Percentiles rank a stretch among this genome's conserved stretches.
These are phyloP conservation scores for Diorhabda sublineata DNA, from an alignment of 1,140 invertebrate species.

Conservation along the genomic window DNA sequence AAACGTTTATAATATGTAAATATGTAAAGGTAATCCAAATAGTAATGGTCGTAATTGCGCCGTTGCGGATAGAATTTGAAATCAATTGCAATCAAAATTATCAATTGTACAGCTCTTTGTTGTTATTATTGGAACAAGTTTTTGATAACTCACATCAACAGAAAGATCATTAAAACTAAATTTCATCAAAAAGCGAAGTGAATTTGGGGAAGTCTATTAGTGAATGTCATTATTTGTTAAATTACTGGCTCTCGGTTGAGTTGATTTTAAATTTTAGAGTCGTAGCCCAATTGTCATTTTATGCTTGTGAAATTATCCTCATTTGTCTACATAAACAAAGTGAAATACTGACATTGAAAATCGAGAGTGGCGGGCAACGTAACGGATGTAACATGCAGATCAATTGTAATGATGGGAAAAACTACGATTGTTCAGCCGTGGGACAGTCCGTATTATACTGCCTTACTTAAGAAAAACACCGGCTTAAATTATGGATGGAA, in stretches of 20 bases:
- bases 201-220: background rate
- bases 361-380: slow-evolving; percentile 37
- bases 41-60: too few species aligned
- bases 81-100: too few species aligned
- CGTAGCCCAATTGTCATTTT: slow-evolving; percentile 2
- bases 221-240: background rate
- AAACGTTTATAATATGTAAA: too few species aligned
- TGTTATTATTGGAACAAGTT: too few species aligned
- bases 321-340: slow-evolving; percentile 21
- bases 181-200: too few species aligned
- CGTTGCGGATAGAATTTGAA: too few species aligned
- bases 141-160: too few species aligned
- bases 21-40: too few species aligned
- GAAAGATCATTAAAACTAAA: too few species aligned
- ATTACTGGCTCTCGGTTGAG: background rate
- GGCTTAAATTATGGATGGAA: slow-evolving; percentile 38
- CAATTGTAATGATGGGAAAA: slow-evolving; percentile 46
- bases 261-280: background rate
- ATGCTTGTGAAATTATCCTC: slow-evolving; percentile 2
- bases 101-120: too few species aligned
- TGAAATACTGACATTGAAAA: slow-evolving; percentile 42
- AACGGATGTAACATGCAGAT: slow-evolving; percentile 46
- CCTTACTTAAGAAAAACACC: slow-evolving; percentile 43
- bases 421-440: slow-evolving; percentile 40
- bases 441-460: slow-evolving; percentile 44